Conservation (phyloP, 2,888 invertebrate species). For the Margaritifera margaritifera region DNA sequence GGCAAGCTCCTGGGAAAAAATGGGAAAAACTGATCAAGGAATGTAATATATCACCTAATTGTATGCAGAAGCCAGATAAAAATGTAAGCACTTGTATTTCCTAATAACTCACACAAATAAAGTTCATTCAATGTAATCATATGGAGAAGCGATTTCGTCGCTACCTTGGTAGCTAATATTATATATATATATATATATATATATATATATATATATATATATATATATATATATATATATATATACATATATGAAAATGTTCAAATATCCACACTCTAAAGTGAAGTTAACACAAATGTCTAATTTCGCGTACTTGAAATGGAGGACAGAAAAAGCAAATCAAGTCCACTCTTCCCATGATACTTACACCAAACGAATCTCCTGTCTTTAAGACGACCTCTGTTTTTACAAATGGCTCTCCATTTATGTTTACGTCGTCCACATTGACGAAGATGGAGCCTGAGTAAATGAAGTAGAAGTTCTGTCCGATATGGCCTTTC, state of each 20-base stretch:
- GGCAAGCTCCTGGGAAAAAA: slow-evolving; percentile 52
- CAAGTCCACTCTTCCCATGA: not conserved
- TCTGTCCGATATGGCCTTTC: slow-evolving; percentile 57
- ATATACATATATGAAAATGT: not conserved
- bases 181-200: no score
- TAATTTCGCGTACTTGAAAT: no score
- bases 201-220: no score
- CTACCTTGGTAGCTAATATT: no score
- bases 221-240: not conserved
- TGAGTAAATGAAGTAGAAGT: slow-evolving; percentile 60
- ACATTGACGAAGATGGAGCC: slow-evolving; percentile 59
- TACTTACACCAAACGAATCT: slow-evolving; percentile 58
- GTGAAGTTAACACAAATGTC: no score
- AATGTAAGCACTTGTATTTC: no score
- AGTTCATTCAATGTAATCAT: no score
- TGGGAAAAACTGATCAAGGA: not conserved
- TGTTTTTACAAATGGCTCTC: slow-evolving; percentile 47
- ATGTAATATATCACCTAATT: not conserved
- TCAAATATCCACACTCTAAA: no score
- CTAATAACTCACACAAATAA: no score
- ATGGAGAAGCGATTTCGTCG: no score
- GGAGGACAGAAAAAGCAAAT: no score
- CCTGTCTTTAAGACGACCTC: slow-evolving; percentile 52
- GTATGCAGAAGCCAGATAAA: no score
- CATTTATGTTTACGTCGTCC: slow-evolving; percentile 40